phyloP scores from a whole-genome alignment of 1,140 invertebrate genomes.

The Caenorhabditis brenneri region DNA sequence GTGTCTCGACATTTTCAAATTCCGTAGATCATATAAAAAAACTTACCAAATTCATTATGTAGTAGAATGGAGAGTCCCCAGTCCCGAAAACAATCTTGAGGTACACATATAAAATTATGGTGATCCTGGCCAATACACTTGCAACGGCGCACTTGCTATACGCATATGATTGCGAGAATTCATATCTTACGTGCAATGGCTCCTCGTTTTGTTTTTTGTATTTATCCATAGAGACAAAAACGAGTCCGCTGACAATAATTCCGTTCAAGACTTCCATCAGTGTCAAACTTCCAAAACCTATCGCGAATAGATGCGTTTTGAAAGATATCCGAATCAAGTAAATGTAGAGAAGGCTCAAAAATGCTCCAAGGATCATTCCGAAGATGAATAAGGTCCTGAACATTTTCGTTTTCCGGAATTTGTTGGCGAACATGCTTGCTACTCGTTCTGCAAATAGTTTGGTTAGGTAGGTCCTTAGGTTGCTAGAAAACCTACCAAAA shows the following conservation, averaged over 20 bases:
- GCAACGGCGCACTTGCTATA: background rate
- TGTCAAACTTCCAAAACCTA: conserved; percentile 6
- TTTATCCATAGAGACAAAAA: background rate
- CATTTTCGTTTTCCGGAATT: background rate
- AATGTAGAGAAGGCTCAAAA: background rate
- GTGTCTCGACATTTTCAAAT: background rate
- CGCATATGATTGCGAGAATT: background rate
- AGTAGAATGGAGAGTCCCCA: background rate
- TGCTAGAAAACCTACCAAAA: background rate
- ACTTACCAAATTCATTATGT: conserved; percentile 9
- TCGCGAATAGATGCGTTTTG: background rate
- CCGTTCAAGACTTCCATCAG: background rate
- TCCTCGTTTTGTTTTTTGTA: background rate
- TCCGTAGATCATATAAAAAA: background rate
- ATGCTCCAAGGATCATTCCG: background rate
- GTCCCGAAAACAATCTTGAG: background rate
- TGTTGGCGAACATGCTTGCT: background rate
- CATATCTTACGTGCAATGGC: background rate
- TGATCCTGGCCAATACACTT: background rate
- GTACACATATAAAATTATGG: background rate
- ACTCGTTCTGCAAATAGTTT: background rate
- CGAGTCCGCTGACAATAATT: background rate
- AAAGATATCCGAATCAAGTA: background rate
- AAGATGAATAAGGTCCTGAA: background rate
- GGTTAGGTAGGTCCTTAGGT: background rate